Evolutionary conservation across 2,113 vertebrate species (phyloP).

Genomic region (Catharus bicknelli): DNA sequence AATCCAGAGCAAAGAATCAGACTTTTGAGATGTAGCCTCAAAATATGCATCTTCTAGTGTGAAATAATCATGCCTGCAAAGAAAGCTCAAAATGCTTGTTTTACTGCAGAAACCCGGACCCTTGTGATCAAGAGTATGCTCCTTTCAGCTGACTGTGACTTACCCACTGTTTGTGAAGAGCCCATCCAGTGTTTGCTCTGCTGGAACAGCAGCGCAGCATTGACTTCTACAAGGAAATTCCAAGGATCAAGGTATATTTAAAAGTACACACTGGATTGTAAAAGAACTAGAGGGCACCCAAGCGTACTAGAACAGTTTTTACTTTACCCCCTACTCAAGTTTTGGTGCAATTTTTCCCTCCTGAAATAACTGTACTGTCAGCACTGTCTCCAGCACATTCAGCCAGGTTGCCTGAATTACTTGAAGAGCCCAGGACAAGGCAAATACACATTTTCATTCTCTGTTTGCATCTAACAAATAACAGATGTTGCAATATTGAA

Average conservation of each 20-base stretch:
- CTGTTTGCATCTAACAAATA: constrained; percentile 40
- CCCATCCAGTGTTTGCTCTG: background rate
- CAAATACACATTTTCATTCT: constrained; percentile 26
- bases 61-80: background rate
- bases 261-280: background rate
- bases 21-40: background rate
- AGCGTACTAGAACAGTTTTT: background rate
- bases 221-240: background rate
- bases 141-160: background rate
- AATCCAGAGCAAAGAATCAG: background rate
- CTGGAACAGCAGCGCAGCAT: background rate
- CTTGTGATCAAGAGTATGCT: background rate
- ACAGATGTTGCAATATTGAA: constrained; percentile 36
- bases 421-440: constrained; percentile 3
- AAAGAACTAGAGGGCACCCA: background rate
- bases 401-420: background rate
- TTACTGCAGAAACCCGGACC: background rate
- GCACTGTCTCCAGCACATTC: background rate
- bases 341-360: background rate
- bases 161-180: background rate
- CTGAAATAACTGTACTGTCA: constrained; percentile 17
- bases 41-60: background rate
- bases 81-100: background rate
- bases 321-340: background rate
- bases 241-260: background rate